phyloP scores from a whole-genome alignment of 2,113 vertebrate genomes.

The Ploceus nigricollis region DNA sequence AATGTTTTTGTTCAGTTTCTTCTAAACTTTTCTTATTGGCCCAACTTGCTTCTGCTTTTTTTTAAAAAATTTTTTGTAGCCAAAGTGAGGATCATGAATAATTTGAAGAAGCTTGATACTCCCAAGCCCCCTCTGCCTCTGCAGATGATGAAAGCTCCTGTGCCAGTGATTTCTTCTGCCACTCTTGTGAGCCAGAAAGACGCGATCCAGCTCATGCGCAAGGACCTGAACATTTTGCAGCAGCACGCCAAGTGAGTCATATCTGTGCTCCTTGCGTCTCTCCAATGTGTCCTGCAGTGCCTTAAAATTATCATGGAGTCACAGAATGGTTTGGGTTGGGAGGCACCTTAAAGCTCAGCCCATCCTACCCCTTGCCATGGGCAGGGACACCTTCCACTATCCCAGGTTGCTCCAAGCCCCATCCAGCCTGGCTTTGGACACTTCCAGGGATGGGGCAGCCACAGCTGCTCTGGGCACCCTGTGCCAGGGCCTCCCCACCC shows the following conservation, averaged over 20 bases:
- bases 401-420: rapidly evolving
- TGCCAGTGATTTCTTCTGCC: constrained; percentile 79
- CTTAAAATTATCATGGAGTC: not conserved
- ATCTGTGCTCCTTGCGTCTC: not conserved
- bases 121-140: constrained; percentile 76
- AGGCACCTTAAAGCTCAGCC: not conserved
- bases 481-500: rapidly evolving
- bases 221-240: constrained; percentile 82
- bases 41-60: not conserved
- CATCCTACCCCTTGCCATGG: too few relatives aligned
- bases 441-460: not conserved
- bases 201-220: constrained; percentile 76
- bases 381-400: not conserved
- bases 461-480: not conserved
- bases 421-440: rapidly evolving
- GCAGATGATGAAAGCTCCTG: constrained; percentile 79
- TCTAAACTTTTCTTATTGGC: not conserved
- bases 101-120: constrained; percentile 84
- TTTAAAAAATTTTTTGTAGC: constrained; percentile 64
- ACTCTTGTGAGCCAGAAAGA: constrained; percentile 79
- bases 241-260: constrained; percentile 85
- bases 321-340: not conserved
- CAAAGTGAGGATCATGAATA: constrained; percentile 84
- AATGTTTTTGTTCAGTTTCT: not conserved
- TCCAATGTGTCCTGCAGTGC: not conserved